These are phyloP conservation scores for Acromyrmex heyeri DNA, from an alignment of 1,140 invertebrate species.

Conservation along the genomic window DNA sequence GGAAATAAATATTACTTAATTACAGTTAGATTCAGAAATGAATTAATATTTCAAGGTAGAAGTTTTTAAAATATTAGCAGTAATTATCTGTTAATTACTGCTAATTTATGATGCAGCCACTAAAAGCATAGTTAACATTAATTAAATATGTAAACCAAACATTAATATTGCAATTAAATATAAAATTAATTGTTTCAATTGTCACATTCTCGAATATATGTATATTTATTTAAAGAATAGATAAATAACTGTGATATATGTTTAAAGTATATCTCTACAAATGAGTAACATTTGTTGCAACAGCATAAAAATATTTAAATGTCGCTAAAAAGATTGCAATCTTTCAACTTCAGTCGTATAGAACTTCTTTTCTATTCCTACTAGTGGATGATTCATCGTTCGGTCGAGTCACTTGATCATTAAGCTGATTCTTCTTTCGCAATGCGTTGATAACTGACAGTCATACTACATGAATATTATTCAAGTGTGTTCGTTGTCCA, in stretches of 20 bases:
- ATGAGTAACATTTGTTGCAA: background rate
- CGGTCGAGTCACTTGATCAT: conserved; percentile 46
- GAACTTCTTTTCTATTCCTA: conserved; percentile 16
- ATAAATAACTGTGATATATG: conserved; percentile 3
- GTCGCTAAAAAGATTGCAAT: conserved; percentile 18
- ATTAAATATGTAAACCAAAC: background rate
- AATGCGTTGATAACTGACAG: conserved; percentile 41
- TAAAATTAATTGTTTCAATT: background rate
- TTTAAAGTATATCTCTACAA: background rate
- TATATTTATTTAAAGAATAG: background rate
- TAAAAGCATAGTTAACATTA: conserved; percentile 5
- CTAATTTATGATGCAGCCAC: background rate
- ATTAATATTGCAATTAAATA: background rate
- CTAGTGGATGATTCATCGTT: conserved; percentile 58
- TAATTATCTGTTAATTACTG: background rate
- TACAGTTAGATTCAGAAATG: background rate
- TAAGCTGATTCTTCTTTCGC: conserved; percentile 58
- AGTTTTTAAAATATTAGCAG: background rate
- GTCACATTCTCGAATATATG: background rate
- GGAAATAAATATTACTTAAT: background rate
- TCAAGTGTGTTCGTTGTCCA: conserved; percentile 46
- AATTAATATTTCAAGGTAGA: background rate
- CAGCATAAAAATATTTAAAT: conserved; percentile 7
- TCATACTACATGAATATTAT: conserved; percentile 63
- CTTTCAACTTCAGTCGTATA: background rate